These are phyloP conservation scores for Poecile montanus DNA, from an alignment of 2,797 vertebrate genomes.

Conservation along the genomic window DNA sequence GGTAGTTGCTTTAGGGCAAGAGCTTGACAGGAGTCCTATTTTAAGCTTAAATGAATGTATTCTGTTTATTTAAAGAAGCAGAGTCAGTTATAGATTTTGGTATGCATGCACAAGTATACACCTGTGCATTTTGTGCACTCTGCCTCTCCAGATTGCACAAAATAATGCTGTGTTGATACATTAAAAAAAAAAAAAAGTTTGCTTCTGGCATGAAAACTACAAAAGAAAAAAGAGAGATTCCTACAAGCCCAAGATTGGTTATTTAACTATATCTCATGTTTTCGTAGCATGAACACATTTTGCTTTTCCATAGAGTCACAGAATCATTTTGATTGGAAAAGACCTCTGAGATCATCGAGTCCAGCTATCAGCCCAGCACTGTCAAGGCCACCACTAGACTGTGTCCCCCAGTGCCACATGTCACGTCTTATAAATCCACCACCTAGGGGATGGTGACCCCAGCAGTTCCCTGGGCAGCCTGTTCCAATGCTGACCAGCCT, in stretches of 20 bases:
- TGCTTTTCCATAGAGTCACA: neutral
- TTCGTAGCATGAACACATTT: neutral
- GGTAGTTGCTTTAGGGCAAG: slow-evolving; percentile 48
- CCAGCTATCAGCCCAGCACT: neutral
- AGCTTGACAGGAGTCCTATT: slow-evolving; percentile 57
- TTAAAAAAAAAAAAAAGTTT: neutral
- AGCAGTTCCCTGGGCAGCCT: neutral
- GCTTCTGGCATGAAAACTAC: neutral
- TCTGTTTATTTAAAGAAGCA: slow-evolving; percentile 58
- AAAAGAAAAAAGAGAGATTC: neutral
- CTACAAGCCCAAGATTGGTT: neutral
- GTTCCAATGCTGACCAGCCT: neutral
- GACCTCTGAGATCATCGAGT: neutral
- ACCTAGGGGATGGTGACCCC: neutral
- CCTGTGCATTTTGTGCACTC: neutral
- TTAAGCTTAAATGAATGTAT: slow-evolving; percentile 45
- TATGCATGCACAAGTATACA: neutral
- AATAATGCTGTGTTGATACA: neutral
- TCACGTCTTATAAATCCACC: neutral
- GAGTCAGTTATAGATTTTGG: neutral
- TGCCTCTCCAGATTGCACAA: neutral
- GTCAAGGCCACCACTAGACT: neutral
- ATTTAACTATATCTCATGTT: neutral
- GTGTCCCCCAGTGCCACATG: neutral
- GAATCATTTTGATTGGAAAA: neutral